phyloP scores from a whole-genome alignment of 37 sponge, comb jelly and placozoan genomes.

The Crambe crambe region DNA sequence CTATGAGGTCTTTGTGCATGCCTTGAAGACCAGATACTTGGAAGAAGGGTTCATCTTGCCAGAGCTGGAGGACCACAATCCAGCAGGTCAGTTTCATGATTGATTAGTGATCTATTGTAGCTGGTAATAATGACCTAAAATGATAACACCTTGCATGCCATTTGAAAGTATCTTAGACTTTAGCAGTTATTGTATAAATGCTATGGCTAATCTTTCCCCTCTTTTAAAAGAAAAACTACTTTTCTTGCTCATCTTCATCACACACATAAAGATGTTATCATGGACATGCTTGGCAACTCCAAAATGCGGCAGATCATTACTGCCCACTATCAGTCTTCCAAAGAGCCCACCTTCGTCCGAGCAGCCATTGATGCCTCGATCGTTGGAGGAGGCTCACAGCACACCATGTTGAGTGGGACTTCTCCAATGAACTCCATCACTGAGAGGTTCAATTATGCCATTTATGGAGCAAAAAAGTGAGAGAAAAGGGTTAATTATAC shows the following conservation, averaged over 20 bases:
- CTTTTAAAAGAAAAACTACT: too few species aligned
- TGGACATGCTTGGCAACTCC: constrained; percentile 82
- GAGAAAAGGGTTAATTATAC: too few species aligned
- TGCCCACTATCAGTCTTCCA: constrained; percentile 38
- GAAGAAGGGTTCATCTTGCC: background rate
- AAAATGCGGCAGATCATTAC: constrained; percentile 35
- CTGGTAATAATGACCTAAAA: background rate
- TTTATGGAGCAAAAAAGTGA: too few species aligned
- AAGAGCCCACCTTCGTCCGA: constrained; percentile 36
- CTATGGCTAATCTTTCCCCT: too few species aligned
- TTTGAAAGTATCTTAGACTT: too few species aligned
- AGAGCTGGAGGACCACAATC: constrained; percentile 42
- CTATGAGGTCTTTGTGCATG: constrained; percentile 66
- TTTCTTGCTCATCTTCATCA: too few species aligned
- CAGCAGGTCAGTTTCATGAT: constrained; percentile 36
- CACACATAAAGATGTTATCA: constrained; percentile 78
- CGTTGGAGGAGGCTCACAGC: background rate
- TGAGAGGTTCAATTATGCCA: too few species aligned
- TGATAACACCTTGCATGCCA: background rate
- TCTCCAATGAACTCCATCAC: background rate
- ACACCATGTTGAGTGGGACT: background rate
- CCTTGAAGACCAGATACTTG: constrained; percentile 4
- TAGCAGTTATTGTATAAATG: too few species aligned
- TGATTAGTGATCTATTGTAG: background rate
- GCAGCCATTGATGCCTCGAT: constrained; percentile 42